Evolutionary conservation across 2,797 vertebrate genomes (phyloP), one percentile per base, ranked within the genome.

Genomic region (Phrynocephalus guinanensis): DNA sequence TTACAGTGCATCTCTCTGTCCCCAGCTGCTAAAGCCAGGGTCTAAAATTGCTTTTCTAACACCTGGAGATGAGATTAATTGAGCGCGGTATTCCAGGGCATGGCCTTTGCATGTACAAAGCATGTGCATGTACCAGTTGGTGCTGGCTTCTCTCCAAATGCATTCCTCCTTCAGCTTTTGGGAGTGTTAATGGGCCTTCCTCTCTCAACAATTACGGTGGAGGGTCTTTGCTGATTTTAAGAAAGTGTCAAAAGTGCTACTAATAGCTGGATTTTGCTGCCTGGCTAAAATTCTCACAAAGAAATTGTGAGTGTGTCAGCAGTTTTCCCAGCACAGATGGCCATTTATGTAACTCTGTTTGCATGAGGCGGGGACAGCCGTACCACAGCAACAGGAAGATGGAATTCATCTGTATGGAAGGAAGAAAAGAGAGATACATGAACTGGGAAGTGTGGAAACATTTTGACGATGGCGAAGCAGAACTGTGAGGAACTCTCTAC

Each of bases 371-470:
- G 87, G 68, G 60, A 83, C 93, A 80, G 73, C 86, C 38, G 89
- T 94, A 96, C 94, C 93, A 91, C 91, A 88, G 95, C 92, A 96
- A 95, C 95, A 96, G 96, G 95, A 96, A 96, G 95, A 94, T 94
- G 95, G 93, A 92, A 95, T 94, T 93, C 95, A 95, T 96, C 96
- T 96, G 95, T 91, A 88, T 50, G 0, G 30, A 72, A 85, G 84
- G 85, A 86, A 88, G 88, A 86, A 86, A 95, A 88, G 24, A 94
- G 93, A 91, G 81, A 93, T 71, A 93, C 93, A 89, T 92, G 84
- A 93, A 93, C 56, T 82, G 90, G 89, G 86, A 94, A 89, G 91
- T 86, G 82, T 91, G 89, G 89, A 92, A 95, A 92, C 94, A 94
- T 93, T 96, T 92, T 94, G 95, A 94, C 91, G 92, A 89, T 88